Base-by-base conservation (phyloP, 1,140 invertebrate genomes). In the Metaphire vulgaris region DNA sequence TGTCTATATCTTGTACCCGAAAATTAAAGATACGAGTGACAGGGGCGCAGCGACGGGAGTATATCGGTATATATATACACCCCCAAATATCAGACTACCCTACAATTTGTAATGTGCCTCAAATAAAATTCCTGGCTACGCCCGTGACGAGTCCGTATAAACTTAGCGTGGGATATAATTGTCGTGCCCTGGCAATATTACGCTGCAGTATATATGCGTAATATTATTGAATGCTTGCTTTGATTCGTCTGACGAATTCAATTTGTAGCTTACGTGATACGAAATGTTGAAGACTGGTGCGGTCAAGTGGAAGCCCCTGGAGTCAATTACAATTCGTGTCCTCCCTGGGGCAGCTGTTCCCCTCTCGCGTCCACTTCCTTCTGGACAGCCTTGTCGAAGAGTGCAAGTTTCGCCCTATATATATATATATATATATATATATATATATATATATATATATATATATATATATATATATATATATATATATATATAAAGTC, bases 211-310 rank as follows among this genome's bases (percentile, higher is more conserved):
- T 21, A 21, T 56, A 21, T 56, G 41, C 21, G 41, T 56, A 56
- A n/a, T n/a, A n/a, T n/a, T n/a, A n/a, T n/a, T n/a, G n/a, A n/a
- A n/a, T n/a, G n/a, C n/a, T n/a, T n/a, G n/a, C n/a, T n/a, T n/a
- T n/a, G n/a, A n/a, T n/a, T n/a, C n/a, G n/a, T n/a, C n/a, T n/a
- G n/a, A 65, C 64, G n/a, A 15, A 65, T 15, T 15, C 64, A n/a
- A 65, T n/a, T 65, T 15, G 64, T 26, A 69, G 30, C 67, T 69
- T 72, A 72, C 32, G 28, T 31, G 21, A 29, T 30, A 72, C 28
- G 14, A 14, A 29, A 16, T 12, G 33, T 31, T 1, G 33, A 33
- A 2, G 32, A 33, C 32, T 72, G 70, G 21, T 72, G 70, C 26
- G 41, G 41, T 56, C 41, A 56, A 21, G 41, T 56, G 41, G 41